phyloP scores from a whole-genome alignment of 2,888 invertebrate genomes.

The Pterostichus madidus region DNA sequence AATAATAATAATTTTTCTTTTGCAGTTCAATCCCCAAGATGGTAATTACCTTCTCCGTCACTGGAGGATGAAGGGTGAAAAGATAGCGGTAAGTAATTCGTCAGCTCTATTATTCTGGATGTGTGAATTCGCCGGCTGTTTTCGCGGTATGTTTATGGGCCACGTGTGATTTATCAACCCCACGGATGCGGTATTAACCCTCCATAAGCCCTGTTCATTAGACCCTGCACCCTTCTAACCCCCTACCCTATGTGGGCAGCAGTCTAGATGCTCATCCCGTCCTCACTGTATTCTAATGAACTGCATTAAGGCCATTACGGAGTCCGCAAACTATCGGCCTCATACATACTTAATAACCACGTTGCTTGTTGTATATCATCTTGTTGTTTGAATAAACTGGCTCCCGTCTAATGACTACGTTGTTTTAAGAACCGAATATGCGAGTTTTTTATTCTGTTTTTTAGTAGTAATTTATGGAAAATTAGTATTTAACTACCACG shows the following conservation, averaged over 20 bases:
- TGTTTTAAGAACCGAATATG: background rate
- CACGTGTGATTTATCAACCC: constrained; percentile 60
- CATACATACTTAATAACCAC: constrained; percentile 60
- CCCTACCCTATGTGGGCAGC: background rate
- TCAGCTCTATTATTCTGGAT: constrained; percentile 39
- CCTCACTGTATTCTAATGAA: constrained; percentile 54
- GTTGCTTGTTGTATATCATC: constrained; percentile 51
- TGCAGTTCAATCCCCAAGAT: background rate
- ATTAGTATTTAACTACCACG: background rate
- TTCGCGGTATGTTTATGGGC: constrained; percentile 60
- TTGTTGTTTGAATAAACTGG: constrained; percentile 32
- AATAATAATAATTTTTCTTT: background rate
- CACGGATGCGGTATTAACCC: constrained; percentile 49
- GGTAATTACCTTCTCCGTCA: background rate
- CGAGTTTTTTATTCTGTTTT: background rate
- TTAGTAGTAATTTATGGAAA: constrained; percentile 7
- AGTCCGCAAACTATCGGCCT: constrained; percentile 57
- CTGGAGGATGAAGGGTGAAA: background rate
- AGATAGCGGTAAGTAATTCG: constrained; percentile 17
- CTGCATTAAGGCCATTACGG: constrained; percentile 55
- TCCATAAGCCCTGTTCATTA: constrained; percentile 54
- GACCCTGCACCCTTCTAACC: constrained; percentile 16
- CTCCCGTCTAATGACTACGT: constrained; percentile 2
- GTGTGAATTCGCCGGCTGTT: constrained; percentile 50
- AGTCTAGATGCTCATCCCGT: constrained; percentile 2